Percentiles rank a stretch among this genome's conserved stretches.
Conservation (phyloP, 2,113 vertebrate species). For the Erinaceus europaeus region DNA sequence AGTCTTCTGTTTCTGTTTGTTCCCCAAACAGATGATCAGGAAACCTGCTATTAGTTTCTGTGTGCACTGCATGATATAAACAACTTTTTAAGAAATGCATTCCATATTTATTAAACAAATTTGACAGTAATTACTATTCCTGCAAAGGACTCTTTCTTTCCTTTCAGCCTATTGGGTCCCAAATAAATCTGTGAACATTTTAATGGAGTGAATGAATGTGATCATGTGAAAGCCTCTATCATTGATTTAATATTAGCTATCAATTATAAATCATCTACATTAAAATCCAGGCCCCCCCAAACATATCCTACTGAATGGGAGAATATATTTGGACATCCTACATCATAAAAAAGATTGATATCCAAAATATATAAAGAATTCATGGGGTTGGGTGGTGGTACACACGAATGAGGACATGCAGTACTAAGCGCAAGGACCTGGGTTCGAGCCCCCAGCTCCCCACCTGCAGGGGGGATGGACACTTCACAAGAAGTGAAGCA, state of each 20-base stretch:
- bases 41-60: background rate
- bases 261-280: background rate
- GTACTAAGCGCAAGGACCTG: too few species aligned
- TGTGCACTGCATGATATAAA: background rate
- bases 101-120: slow-evolving; percentile 16
- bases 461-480: too few species aligned
- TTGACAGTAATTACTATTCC: background rate
- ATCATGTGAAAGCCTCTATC: background rate
- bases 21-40: slow-evolving; percentile 12
- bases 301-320: too few species aligned
- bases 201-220: background rate
- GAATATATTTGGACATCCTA: too few species aligned
- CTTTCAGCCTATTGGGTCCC: background rate
- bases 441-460: too few species aligned
- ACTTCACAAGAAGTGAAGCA: too few species aligned
- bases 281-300: background rate
- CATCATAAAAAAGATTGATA: too few species aligned
- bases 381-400: too few species aligned
- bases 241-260: slow-evolving; percentile 14
- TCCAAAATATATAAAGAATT: too few species aligned
- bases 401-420: too few species aligned
- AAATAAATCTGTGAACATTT: slow-evolving; percentile 14
- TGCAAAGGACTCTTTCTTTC: background rate
- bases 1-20: background rate
- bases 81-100: too few species aligned